These are phyloP conservation scores for Rhysida immarginata DNA, from an alignment of 1,140 invertebrate genomes.

Conservation along the genomic window DNA sequence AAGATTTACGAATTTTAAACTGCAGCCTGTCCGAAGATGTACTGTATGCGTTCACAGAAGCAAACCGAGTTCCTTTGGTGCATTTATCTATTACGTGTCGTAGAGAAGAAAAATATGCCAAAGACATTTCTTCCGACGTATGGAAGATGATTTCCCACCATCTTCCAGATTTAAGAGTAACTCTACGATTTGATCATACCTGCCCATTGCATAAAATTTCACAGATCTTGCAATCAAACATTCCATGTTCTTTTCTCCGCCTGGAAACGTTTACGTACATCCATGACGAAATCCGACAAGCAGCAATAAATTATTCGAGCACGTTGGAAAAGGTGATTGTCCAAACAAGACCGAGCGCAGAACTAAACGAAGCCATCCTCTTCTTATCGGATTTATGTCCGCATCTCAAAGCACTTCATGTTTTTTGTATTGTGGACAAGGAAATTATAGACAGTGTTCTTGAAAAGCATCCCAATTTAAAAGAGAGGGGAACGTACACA, in stretches of 20 bases:
- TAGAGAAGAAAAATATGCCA: neutral
- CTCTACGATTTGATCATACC: constrained; percentile 2
- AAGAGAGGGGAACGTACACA: neutral
- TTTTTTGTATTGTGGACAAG: constrained; percentile 2
- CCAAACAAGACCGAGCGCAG: neutral
- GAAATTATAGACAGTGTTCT: constrained; percentile 2
- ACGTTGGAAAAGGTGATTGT: neutral
- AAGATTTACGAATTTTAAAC: constrained; percentile 1
- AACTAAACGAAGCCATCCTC: constrained; percentile 1
- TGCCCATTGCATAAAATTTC: constrained; percentile 5
- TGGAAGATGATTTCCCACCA: neutral
- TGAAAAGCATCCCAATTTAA: neutral
- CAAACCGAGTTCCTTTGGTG: neutral
- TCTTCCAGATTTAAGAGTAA: neutral
- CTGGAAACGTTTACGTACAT: constrained; percentile 1
- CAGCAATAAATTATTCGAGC: neutral
- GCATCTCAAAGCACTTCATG: neutral
- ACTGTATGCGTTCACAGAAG: neutral
- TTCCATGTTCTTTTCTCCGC: neutral
- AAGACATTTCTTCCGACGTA: neutral
- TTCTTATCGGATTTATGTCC: neutral
- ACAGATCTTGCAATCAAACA: neutral
- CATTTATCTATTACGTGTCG: neutral
- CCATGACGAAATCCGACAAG: neutral
- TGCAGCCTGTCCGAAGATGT: constrained; percentile 2